Base-by-base conservation (phyloP, 2,888 invertebrate species). In the Cepaea hortensis region DNA sequence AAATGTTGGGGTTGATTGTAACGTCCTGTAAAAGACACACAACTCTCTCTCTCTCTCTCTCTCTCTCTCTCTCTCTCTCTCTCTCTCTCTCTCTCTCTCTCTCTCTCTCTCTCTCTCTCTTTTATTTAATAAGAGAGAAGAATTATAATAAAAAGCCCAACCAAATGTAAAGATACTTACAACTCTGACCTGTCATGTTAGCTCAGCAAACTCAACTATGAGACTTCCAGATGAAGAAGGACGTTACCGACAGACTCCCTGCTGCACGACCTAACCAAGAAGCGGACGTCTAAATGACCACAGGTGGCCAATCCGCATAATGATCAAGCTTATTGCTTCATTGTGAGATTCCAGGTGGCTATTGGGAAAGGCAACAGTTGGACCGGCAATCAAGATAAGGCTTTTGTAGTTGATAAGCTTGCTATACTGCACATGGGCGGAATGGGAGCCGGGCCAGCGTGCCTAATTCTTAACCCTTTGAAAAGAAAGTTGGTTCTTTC, bases 361-460 rank as follows among this genome's bases (percentile, higher is more conserved):
- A 62, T 61, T 79, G 79, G 79, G 79, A 79, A 79, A 15, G 7
- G 35, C 62, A 79, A 62, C 79, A 79, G 79, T 79, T 79, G 79
- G 35, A 46, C 35, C 35, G 35, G 62, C 79, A 79, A 79, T 62
- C 79, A 62, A 79, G 79, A 79, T 79, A 79, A 79, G 79, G 62
- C 62, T 9, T 62, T 3, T 15, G 5, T 3, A 3, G 23, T 62
- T 79, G 79, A 79, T 79, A 79, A 79, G 79, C 79, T 62, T 35
- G 62, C 13, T 18, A 61, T 55, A 77, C 77, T 23, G 35, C 11
- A 35, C 35, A 35, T 35, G 35, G 35, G 35, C 35, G 0, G 35
- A 35, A 35, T 35, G 35, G 35, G 35, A 35, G 35, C 35, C 35
- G 35, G 35, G 35, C 35, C 35, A 35, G 35, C n/a, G 35, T 35